Percentiles rank a stretch among this genome's conserved stretches.
These are phyloP conservation scores for Emberiza fucata DNA, from an alignment of 2,113 vertebrate genomes.

Conservation along the genomic window DNA sequence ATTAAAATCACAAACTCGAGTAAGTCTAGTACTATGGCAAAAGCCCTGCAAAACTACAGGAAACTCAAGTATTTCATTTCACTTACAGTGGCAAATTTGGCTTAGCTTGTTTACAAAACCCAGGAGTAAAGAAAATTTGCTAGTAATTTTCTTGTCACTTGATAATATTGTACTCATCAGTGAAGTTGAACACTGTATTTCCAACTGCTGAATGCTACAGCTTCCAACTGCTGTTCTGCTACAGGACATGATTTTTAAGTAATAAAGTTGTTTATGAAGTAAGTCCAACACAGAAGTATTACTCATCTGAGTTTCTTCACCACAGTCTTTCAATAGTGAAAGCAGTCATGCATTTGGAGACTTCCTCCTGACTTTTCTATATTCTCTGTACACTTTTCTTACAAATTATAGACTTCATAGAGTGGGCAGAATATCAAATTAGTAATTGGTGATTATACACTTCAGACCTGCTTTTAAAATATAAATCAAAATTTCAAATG, in stretches of 20 bases:
- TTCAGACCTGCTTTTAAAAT: neutral
- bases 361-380: neutral
- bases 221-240: neutral
- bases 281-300: neutral
- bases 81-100: neutral
- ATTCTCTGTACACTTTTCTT: neutral
- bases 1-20: neutral
- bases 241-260: neutral
- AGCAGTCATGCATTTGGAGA: neutral
- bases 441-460: neutral
- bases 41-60: neutral
- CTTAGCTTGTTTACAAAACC: neutral
- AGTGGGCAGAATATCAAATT: neutral
- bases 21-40: neutral
- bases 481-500: neutral
- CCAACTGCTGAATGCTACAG: neutral
- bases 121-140: neutral
- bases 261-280: neutral
- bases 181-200: neutral
- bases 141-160: neutral
- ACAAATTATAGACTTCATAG: neutral
- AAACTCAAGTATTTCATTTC: neutral
- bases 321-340: neutral
- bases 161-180: neutral
- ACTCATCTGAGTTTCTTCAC: neutral